Conservation (phyloP, 2,797 vertebrate species). For the Mastacembelus armatus region DNA sequence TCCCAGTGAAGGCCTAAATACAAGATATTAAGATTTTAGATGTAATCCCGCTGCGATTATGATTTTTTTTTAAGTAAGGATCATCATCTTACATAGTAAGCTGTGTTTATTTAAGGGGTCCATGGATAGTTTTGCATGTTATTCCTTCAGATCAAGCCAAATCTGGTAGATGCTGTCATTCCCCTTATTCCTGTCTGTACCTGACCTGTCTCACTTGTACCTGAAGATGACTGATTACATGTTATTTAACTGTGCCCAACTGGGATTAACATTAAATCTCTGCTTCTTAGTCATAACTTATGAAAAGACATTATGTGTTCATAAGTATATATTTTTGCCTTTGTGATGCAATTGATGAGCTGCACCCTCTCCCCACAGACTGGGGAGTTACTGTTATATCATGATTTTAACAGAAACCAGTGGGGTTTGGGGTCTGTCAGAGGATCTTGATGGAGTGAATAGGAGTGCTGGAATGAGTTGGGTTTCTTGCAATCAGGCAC, state of each 20-base stretch:
- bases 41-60: conserved; percentile 89
- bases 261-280: conserved; percentile 57
- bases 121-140: conserved; percentile 72
- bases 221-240: conserved; percentile 65
- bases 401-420: conserved; percentile 71
- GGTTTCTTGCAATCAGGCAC: conserved; percentile 79
- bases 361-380: conserved; percentile 18
- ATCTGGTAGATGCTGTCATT: conserved; percentile 67
- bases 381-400: conserved; percentile 64
- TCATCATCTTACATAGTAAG: conserved; percentile 84
- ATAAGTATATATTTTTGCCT: not conserved
- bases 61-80: conserved; percentile 87
- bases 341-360: conserved; percentile 20
- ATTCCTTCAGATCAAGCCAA: conserved; percentile 72
- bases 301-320: conserved; percentile 33
- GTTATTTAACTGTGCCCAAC: conserved; percentile 61
- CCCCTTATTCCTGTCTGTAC: conserved; percentile 51
- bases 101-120: conserved; percentile 80
- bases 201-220: conserved; percentile 53
- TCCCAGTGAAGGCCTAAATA: conserved; percentile 82
- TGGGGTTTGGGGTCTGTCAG: conserved; percentile 67
- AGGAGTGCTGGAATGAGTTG: conserved; percentile 73
- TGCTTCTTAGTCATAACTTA: conserved; percentile 33
- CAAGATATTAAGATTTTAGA: conserved; percentile 92
- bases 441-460: conserved; percentile 78